Base-by-base conservation (phyloP, 2,113 vertebrate species). In the Porphyrio hochstetteri region DNA sequence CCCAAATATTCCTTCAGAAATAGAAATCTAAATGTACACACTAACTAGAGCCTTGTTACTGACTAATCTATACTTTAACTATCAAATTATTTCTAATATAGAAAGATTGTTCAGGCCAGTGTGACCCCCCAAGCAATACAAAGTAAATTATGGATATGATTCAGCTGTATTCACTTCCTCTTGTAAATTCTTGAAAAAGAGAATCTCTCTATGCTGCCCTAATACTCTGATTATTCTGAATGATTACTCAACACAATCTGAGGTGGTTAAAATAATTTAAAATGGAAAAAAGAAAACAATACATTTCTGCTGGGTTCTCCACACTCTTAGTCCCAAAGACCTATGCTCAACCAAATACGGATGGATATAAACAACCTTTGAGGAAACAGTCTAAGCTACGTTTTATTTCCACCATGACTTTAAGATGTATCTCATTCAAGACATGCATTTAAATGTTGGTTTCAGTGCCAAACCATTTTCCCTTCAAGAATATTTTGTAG, bases 401-500 rank as follows among this genome's bases (percentile, higher is more conserved):
- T 63, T 82, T 81, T 97, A 55, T 95, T 95, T 74, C 33, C 88
- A 91, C 50, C 86, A 67, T 2, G 50, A 71, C 85, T 91, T 95
- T 92, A 56, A 71, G 88, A 84, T 25, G 91, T 55, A 16, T 84
- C 36, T 80, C 55, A 90, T 65, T 77, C 80, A 92, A 79, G 65
- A 81, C 70, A 44, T 8, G 52, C 55, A 78, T 61, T 92, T 76
- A 56, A 97, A 67, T 57, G 82, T 7, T 61, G 70, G 84, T 95
- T 94, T 74, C 85, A 86, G 76, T 80, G 85, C 90, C 96, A 97
- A 76, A 94, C 96, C 86, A 86, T 91, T 91, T 88, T 95, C 91
- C 87, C 68, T 76, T 74, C 38, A 65, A 96, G 94, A 96, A 74
- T 40, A 69, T 88, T 96, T 92, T 97, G 85, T 79, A 97, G 92